These are phyloP conservation scores for Amphiura filiformis DNA, from an alignment of 35 echinoderm and acorn worm species.

Conservation along the genomic window DNA sequence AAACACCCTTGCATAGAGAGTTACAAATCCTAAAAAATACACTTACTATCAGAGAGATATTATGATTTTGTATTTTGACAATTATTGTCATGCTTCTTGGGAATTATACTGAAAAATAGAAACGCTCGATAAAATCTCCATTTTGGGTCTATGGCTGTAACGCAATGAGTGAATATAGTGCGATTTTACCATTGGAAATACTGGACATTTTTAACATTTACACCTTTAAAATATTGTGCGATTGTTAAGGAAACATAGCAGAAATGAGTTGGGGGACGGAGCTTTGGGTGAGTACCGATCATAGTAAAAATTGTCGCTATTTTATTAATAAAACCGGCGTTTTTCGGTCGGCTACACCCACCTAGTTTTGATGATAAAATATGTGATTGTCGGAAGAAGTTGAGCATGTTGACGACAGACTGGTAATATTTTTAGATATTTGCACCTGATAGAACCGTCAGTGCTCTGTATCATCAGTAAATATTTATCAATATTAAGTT, in stretches of 20 bases:
- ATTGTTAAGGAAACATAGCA: neutral
- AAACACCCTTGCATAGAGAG: too few species aligned
- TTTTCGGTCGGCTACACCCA: neutral
- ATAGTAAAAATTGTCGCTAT: neutral
- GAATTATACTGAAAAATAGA: neutral
- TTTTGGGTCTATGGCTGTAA: conserved; percentile 3
- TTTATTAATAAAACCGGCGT: neutral
- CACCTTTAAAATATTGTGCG: neutral
- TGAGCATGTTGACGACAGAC: too few species aligned
- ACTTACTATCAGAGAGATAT: too few species aligned
- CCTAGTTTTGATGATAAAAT: neutral
- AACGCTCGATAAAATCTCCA: neutral
- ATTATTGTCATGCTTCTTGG: neutral
- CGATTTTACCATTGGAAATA: neutral
- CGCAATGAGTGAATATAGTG: neutral
- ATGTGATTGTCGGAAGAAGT: too few species aligned
- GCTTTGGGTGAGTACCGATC: neutral
- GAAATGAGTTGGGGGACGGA: conserved; percentile 6
- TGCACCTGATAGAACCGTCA: too few species aligned
- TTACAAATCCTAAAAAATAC: too few species aligned
- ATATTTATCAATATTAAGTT: too few species aligned
- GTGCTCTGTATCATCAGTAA: too few species aligned
- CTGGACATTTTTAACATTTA: neutral
- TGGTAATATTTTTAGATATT: too few species aligned
- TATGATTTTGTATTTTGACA: too few species aligned